phyloP scores from a whole-genome alignment of 2,113 vertebrate species.

The Limanda limanda region DNA sequence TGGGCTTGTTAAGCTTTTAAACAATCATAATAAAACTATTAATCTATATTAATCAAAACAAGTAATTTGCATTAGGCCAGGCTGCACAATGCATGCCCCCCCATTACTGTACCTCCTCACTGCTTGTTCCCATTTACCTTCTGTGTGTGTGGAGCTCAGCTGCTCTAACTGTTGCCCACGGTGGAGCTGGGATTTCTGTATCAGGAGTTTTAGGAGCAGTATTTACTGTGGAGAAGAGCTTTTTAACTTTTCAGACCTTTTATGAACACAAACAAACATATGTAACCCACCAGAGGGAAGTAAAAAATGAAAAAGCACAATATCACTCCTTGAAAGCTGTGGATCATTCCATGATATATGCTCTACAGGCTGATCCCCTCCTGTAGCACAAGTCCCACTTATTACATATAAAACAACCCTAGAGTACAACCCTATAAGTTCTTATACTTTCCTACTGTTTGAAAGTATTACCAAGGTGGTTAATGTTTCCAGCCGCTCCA shows the following conservation, averaged over 20 bases:
- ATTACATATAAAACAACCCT: too few species aligned
- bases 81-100: neutral
- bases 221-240: too few species aligned
- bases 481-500: neutral
- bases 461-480: neutral
- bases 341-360: neutral
- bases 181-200: neutral
- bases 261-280: too few species aligned
- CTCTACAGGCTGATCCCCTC: neutral
- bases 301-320: too few species aligned
- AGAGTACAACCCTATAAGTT: too few species aligned
- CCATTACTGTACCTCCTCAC: neutral
- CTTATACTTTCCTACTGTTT: neutral
- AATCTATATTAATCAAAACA: conserved; percentile 9
- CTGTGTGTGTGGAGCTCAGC: neutral
- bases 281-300: too few species aligned
- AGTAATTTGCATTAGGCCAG: conserved; percentile 1
- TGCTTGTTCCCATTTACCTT: neutral
- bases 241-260: too few species aligned
- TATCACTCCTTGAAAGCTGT: neutral
- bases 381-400: too few species aligned
- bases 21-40: conserved; percentile 12
- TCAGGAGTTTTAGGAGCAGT: too few species aligned
- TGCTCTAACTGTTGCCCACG: neutral
- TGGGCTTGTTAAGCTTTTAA: conserved; percentile 11